These are phyloP conservation scores for Euwallacea fornicatus DNA, from an alignment of 1,140 invertebrate genomes.

Conservation along the genomic window DNA sequence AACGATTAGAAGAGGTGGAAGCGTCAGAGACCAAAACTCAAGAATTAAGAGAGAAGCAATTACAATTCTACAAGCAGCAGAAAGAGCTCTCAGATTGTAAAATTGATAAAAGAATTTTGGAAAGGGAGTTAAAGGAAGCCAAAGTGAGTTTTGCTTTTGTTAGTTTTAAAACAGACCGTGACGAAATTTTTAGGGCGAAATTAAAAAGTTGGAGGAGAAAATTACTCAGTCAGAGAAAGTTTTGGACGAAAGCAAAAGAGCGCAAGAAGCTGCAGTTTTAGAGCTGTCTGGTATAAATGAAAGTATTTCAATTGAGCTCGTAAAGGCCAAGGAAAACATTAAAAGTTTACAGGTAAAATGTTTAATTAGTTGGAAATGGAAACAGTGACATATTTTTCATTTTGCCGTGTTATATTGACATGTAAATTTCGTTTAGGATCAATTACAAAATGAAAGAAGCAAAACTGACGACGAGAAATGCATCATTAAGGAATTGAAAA, in stretches of 20 bases:
- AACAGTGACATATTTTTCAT: background rate
- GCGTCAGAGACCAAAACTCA: slow-evolving; percentile 58
- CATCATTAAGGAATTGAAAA: slow-evolving; percentile 41
- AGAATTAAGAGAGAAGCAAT: slow-evolving; percentile 55
- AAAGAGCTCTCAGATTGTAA: slow-evolving; percentile 68
- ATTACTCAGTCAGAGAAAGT: slow-evolving; percentile 57
- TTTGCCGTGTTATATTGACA: background rate
- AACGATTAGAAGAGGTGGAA: slow-evolving; percentile 39
- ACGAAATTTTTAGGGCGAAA: slow-evolving; percentile 48
- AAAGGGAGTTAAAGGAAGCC: slow-evolving; percentile 64
- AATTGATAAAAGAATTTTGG: slow-evolving; percentile 66
- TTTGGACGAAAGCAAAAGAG: slow-evolving; percentile 46
- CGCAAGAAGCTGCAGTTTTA: slow-evolving; percentile 41
- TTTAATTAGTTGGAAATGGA: background rate
- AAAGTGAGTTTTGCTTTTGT: slow-evolving; percentile 53
- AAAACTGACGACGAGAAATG: slow-evolving; percentile 43
- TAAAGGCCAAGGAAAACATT: slow-evolving; percentile 39
- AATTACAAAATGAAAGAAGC: slow-evolving; percentile 41
- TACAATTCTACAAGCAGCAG: slow-evolving; percentile 57
- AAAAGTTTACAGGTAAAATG: slow-evolving; percentile 37
- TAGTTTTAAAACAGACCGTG: background rate
- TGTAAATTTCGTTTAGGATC: slow-evolving; percentile 25
- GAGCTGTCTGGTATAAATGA: slow-evolving; percentile 49
- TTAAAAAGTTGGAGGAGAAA: slow-evolving; percentile 56
- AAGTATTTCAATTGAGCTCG: slow-evolving; percentile 43